These are phyloP conservation scores for Endotricha flammealis DNA, from an alignment of 2,888 invertebrate species.

Conservation along the genomic window DNA sequence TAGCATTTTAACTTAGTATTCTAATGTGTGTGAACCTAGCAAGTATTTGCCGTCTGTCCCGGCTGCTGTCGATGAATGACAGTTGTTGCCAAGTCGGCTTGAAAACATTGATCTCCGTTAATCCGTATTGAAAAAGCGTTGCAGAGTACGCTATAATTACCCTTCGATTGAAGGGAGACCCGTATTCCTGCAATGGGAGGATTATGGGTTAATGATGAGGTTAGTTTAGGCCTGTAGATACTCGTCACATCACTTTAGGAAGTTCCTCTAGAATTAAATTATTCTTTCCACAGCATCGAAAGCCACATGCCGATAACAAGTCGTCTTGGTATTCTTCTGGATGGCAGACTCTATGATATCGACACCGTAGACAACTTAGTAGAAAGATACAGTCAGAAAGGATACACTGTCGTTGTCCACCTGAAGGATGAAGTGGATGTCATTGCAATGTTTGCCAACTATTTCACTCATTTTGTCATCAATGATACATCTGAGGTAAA, in stretches of 20 bases:
- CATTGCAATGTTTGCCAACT: conserved; percentile 33
- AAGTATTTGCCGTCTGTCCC: too few relatives aligned
- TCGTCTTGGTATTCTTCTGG: conserved; percentile 47
- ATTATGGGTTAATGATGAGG: too few relatives aligned
- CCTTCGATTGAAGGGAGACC: too few relatives aligned
- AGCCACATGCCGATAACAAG: conserved; percentile 53
- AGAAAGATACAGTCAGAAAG: conserved; percentile 44
- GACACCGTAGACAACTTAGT: conserved; percentile 49
- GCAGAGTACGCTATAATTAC: too few relatives aligned
- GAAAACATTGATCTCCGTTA: too few relatives aligned
- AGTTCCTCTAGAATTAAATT: neutral
- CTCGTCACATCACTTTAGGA: neutral
- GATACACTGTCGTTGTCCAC: conserved; percentile 60
- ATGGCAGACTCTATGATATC: conserved; percentile 52
- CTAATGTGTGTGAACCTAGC: too few relatives aligned
- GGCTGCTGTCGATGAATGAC: too few relatives aligned
- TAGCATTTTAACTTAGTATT: too few relatives aligned
- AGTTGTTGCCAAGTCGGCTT: too few relatives aligned
- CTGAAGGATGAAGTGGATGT: conserved; percentile 53
- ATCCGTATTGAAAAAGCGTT: too few relatives aligned
- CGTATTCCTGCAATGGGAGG: too few relatives aligned
- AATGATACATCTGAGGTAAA: conserved; percentile 55
- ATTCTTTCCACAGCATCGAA: conserved; percentile 43
- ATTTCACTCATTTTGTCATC: conserved; percentile 42
- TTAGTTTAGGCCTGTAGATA: too few relatives aligned